Conservation (phyloP, 2,888 invertebrate genomes). For the Sturmia bella region DNA sequence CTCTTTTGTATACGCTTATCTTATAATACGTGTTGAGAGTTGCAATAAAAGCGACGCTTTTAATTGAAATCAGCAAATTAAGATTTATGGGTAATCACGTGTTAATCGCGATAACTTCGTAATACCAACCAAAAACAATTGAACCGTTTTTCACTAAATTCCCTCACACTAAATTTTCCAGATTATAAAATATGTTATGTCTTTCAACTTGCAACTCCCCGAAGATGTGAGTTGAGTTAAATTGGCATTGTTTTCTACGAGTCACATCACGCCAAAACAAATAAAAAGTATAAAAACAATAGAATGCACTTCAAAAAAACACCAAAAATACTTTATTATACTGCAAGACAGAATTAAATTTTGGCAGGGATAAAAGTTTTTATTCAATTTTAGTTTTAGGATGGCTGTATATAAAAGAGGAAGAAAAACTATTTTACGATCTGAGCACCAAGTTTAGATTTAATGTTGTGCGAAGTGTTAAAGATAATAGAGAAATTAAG, state of each 20-base stretch:
- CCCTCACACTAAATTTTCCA: conserved; percentile 2
- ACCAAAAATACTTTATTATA: conserved; percentile 36
- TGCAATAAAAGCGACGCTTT: too few relatives aligned
- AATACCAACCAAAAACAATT: neutral
- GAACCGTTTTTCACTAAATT: conserved; percentile 18
- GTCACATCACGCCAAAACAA: conserved; percentile 37
- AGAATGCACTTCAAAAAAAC: conserved; percentile 31
- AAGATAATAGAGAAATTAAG: conserved; percentile 56
- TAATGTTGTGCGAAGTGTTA: conserved; percentile 64
- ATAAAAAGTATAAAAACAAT: conserved; percentile 22
- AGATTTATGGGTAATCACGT: too few relatives aligned
- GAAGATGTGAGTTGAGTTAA: conserved; percentile 34
- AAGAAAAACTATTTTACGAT: conserved; percentile 49
- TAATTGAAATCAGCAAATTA: too few relatives aligned
- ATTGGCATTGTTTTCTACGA: conserved; percentile 19
- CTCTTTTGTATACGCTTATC: too few relatives aligned
- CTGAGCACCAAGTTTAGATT: conserved; percentile 52
- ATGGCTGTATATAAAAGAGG: neutral
- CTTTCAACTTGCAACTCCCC: conserved; percentile 30
- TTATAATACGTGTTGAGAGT: too few relatives aligned
- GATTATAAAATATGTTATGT: neutral
- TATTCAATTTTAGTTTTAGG: conserved; percentile 24
- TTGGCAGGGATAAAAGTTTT: neutral
- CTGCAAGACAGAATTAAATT: conserved; percentile 49
- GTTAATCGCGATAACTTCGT: too few relatives aligned